These are phyloP conservation scores for Colossoma macropomum DNA, from an alignment of 2,113 vertebrate genomes.

Conservation along the genomic window DNA sequence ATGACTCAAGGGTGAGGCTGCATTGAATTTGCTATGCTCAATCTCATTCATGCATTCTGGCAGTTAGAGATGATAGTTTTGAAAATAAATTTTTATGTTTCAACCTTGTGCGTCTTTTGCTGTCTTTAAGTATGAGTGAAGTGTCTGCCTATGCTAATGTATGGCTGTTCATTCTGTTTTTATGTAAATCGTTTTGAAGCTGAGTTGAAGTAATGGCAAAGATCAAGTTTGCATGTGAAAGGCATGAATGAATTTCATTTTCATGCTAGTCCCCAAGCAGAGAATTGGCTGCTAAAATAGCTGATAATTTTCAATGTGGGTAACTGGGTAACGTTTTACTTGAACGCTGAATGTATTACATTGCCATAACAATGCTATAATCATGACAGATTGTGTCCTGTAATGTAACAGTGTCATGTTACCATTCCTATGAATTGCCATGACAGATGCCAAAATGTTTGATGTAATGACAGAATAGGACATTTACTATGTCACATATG, in stretches of 20 bases:
- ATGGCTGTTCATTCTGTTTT: not conserved
- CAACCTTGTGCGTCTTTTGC: not conserved
- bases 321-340: no score
- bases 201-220: not conserved
- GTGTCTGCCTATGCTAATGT: not conserved
- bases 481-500: no score
- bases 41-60: not conserved
- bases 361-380: no score
- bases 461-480: no score
- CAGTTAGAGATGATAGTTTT: not conserved
- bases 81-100: not conserved
- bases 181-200: not conserved
- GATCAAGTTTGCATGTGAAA: not conserved
- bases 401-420: no score
- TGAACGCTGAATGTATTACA: no score
- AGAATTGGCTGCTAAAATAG: not conserved
- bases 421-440: no score
- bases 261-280: not conserved
- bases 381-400: no score
- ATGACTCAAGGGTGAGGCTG: not conserved
- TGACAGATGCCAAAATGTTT: no score
- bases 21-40: not conserved
- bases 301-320: not conserved
- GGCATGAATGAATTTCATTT: conserved; percentile 1
- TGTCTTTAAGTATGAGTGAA: not conserved